Conservation (phyloP, 2,797 vertebrate species). For the Hippopotamyrus pictus region DNA sequence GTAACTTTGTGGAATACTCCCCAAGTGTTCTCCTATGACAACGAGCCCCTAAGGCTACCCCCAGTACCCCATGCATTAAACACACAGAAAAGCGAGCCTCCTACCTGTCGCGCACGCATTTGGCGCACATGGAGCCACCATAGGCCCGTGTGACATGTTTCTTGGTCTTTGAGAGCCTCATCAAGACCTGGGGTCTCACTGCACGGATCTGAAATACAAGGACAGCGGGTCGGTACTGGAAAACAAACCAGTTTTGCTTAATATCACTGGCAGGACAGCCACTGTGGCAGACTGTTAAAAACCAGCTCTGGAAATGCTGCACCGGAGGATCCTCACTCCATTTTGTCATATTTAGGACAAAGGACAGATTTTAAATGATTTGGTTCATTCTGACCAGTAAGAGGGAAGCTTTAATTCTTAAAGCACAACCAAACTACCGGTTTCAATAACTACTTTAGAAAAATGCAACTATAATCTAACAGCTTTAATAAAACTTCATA, state of each 20-base stretch:
- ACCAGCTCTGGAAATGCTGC: not conserved
- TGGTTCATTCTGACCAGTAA: not conserved
- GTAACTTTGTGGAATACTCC: not conserved
- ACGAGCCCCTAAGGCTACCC: not conserved
- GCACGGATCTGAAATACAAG: constrained; percentile 74
- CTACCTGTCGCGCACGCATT: constrained; percentile 96
- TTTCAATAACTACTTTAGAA: not conserved
- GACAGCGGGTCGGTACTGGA: not conserved
- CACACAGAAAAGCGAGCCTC: not conserved
- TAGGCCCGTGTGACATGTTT: constrained; percentile 97
- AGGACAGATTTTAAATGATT: not conserved
- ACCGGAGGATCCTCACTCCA: not conserved
- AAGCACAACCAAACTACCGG: not conserved
- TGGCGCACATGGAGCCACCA: constrained; percentile 97
- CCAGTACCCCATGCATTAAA: not conserved
- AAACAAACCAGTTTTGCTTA: not conserved
- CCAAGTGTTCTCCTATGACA: not conserved
- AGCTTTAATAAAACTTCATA: not conserved
- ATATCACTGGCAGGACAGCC: not conserved
- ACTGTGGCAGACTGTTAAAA: not conserved
- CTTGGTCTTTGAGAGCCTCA: constrained; percentile 96
- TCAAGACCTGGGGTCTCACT: constrained; percentile 93
- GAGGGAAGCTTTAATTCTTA: not conserved
- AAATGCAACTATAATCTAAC: not conserved
- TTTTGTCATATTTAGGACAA: not conserved